Evolutionary conservation across 1,140 invertebrate genomes (phyloP).

Genomic region (Liolophura sinensis): DNA sequence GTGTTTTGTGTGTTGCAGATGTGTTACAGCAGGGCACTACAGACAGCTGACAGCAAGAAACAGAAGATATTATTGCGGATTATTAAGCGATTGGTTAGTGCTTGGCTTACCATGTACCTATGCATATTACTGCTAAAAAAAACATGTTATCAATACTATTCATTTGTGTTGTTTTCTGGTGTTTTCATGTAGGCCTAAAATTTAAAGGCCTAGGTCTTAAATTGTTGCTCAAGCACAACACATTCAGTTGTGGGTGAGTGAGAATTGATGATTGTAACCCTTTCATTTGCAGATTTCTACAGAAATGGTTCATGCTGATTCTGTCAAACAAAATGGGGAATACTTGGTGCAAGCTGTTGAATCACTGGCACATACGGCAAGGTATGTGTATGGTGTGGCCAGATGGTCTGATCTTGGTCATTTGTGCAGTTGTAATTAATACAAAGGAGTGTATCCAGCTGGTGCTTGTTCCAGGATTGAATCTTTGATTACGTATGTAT

Average conservation of each 20-base stretch:
- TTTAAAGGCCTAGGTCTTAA: not conserved
- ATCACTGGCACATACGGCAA: slow-evolving; percentile 49
- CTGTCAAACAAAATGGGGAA: slow-evolving; percentile 45
- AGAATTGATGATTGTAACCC: no score
- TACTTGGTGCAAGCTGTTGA: slow-evolving; percentile 42
- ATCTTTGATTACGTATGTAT: not conserved
- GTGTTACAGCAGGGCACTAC: slow-evolving; percentile 50
- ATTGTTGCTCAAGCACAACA: not conserved
- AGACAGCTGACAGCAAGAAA: slow-evolving; percentile 50
- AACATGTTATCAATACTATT: not conserved
- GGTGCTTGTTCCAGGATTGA: not conserved
- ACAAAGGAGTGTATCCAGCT: no score
- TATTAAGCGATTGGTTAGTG: slow-evolving; percentile 55
- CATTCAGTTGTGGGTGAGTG: no score
- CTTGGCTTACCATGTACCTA: not conserved
- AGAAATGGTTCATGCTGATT: slow-evolving; percentile 40
- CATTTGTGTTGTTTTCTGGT: not conserved
- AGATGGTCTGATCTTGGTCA: not conserved
- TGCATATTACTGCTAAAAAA: not conserved
- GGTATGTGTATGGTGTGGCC: slow-evolving; percentile 27
- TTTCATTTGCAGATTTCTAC: slow-evolving; percentile 41
- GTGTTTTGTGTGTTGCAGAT: slow-evolving; percentile 33
- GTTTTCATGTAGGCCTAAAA: not conserved
- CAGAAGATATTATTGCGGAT: slow-evolving; percentile 57
- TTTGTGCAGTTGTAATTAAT: no score